Evolutionary conservation across 2,797 vertebrate species (phyloP), one percentile per base, ranked within the genome.

Genomic region (Diplodus sargus): DNA sequence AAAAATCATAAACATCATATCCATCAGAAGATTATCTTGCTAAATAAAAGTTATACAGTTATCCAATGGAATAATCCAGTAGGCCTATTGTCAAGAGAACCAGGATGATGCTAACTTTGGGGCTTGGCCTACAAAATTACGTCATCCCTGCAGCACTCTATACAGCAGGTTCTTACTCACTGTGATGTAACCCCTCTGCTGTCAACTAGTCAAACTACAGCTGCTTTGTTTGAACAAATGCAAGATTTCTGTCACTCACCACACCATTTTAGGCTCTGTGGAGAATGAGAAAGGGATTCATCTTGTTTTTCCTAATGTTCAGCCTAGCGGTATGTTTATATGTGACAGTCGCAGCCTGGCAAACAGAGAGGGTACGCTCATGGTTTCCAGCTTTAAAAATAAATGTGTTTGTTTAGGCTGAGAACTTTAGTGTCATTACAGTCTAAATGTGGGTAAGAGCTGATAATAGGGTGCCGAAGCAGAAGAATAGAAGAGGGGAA

Each of bases 231-330:
- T 64, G 48, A 77, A 60, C 69, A 23, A 42, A 45, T 60, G 63
- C 60, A 60, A 66, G 47, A 45, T 25, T 58, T 82, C 53, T 71
- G 70, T 72, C 76, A 74, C 65, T 82, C 78, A 78, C 16, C 63
- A 45, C 62, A 61, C 71, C 53, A 82, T 62, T 69, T 68, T 22
- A 69, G 74, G 45, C 65, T 87, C 65, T 79, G 62, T 67, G 71
- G 51, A 58, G 70, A 75, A 78, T 67, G 11, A 28, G 42, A 60
- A 72, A 45, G 81, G 68, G 65, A 69, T 79, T 86, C 58, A 62
- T 83, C 42, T 75, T 81, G 60, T 61, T 73, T 73, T 68, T 63
- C 20, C 16, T 75, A 30, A 56, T 48, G 30, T 73, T 70, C 52
- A 73, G 65, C 18, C 45, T 20, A 22, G 59, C 23, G 57, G 42